phyloP scores from a whole-genome alignment of 2,888 invertebrate species.

The Chesias legatella region DNA sequence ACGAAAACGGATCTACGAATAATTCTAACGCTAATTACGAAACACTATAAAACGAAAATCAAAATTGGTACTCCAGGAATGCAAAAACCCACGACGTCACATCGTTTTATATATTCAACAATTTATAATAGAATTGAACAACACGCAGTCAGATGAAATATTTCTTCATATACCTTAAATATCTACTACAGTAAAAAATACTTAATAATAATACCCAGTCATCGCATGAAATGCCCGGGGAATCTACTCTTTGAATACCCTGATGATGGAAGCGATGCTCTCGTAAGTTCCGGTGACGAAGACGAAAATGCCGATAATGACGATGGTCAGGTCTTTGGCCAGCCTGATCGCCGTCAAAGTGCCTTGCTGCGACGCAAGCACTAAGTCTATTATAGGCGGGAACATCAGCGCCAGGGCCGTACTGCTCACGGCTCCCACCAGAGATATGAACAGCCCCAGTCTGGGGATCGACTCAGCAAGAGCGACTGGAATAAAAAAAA shows the following conservation, averaged over 20 bases:
- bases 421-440: conserved; percentile 95
- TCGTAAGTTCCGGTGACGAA: conserved; percentile 88
- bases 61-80: no score
- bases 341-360: conserved; percentile 64
- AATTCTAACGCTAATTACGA: no score
- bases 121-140: no score
- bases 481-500: conserved; percentile 80
- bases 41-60: no score
- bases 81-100: no score
- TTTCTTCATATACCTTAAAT: no score
- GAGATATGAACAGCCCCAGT: conserved; percentile 91
- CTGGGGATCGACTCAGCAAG: conserved; percentile 93
- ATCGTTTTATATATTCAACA: no score
- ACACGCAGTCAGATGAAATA: no score
- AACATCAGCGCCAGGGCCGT: conserved; percentile 92
- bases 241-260: conserved; percentile 53
- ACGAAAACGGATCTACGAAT: no score
- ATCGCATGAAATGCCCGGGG: no score
- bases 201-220: no score
- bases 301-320: conserved; percentile 85
- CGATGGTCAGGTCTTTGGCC: conserved; percentile 82
- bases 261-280: conserved; percentile 83
- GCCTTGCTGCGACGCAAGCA: conserved; percentile 82
- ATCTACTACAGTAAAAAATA: no score
- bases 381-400: conserved; percentile 92